phyloP scores from a whole-genome alignment of 30 jellyfish, hydroid and myxozoan genomes.

The Chrysaora quinquecirrha region DNA sequence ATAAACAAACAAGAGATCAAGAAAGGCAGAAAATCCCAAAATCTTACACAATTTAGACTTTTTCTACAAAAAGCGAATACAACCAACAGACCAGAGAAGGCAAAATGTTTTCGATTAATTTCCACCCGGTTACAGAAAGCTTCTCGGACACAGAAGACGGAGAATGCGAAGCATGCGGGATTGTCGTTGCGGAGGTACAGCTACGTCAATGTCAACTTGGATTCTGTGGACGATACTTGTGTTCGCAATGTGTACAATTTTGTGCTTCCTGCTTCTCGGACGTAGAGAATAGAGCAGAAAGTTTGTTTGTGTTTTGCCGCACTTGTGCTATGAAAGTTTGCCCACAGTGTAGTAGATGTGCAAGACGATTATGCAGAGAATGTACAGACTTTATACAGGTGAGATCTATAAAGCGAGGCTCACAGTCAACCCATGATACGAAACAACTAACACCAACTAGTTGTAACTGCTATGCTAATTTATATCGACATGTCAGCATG shows the following conservation, averaged over 20 bases:
- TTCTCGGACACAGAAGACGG: neutral
- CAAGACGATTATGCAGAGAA: slow-evolving; percentile 29
- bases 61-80: too few relatives aligned
- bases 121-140: neutral
- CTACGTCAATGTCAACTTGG: slow-evolving; percentile 48
- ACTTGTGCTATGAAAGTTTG: slow-evolving; percentile 26
- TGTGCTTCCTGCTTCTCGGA: slow-evolving; percentile 37
- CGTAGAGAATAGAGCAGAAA: neutral
- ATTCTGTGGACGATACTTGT: slow-evolving; percentile 43
- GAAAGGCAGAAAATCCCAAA: too few relatives aligned
- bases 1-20: too few relatives aligned
- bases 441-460: too few relatives aligned
- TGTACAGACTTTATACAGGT: slow-evolving; percentile 50
- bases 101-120: neutral
- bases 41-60: too few relatives aligned
- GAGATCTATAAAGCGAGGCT: too few relatives aligned
- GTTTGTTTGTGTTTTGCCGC: slow-evolving; percentile 14
- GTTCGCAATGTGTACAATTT: slow-evolving; percentile 7
- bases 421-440: too few relatives aligned
- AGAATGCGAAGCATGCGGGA: slow-evolving; percentile 46
- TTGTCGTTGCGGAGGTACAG: slow-evolving; percentile 6
- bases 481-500: too few relatives aligned
- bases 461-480: too few relatives aligned
- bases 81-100: too few relatives aligned
- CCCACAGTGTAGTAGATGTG: slow-evolving; percentile 34